Percentiles rank a stretch among this genome's conserved stretches.
Conservation (phyloP, 2,113 vertebrate species). For the Eurypyga helias region DNA sequence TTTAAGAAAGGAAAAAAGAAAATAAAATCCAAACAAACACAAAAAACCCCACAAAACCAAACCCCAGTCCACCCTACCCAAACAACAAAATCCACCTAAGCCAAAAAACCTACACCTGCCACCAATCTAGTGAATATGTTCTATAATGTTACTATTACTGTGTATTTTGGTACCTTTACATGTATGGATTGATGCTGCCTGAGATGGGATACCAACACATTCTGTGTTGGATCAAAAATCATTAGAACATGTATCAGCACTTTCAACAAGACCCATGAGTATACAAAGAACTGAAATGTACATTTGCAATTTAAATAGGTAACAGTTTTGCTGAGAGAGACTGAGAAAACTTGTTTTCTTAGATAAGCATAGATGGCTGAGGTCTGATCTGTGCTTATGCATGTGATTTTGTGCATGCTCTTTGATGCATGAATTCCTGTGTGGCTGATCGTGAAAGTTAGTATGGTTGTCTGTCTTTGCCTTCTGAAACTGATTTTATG, state of each 20-base stretch:
- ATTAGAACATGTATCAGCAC: not conserved
- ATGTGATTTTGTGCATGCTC: not conserved
- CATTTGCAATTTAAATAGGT: not conserved
- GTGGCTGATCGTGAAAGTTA: conserved; percentile 46
- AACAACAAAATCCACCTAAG: not conserved
- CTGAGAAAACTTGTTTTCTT: not conserved
- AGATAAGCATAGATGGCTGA: not conserved
- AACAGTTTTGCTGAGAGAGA: not conserved
- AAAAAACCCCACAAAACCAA: too few species aligned
- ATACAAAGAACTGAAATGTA: not conserved
- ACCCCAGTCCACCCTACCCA: too few species aligned
- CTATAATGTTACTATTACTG: not conserved
- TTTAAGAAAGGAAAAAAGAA: not conserved
- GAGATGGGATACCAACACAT: not conserved
- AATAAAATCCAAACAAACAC: too few species aligned
- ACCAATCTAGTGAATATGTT: not conserved
- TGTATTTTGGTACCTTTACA: not conserved
- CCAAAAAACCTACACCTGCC: not conserved
- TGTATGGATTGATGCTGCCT: not conserved
- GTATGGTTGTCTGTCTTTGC: conserved; percentile 6
- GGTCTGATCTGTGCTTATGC: not conserved
- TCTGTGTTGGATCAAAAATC: not conserved
- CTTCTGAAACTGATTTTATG: conserved; percentile 54
- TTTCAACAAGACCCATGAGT: not conserved
- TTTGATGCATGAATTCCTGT: conserved; percentile 62